Evolutionary conservation across 2,113 vertebrate species (phyloP).

Genomic region (Meleagris gallopavo): DNA sequence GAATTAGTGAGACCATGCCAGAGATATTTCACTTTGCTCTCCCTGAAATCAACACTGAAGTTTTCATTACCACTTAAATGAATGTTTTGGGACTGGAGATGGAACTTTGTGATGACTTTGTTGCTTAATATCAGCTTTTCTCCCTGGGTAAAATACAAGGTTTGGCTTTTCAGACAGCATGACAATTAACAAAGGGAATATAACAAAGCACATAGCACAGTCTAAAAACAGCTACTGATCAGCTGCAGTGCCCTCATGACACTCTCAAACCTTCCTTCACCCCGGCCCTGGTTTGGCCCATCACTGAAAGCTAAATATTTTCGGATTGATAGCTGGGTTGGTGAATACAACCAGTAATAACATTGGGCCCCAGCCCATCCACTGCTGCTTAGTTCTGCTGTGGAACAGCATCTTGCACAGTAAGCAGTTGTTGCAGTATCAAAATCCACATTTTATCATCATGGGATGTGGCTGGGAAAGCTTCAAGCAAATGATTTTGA

Average conservation of each 20-base stretch:
- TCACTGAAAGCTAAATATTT: conserved; percentile 4
- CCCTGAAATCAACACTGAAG: background rate
- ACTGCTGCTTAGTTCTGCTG: background rate
- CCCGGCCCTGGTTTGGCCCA: conserved; percentile 36
- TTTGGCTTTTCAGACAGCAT: background rate
- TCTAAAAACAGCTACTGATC: conserved; percentile 50
- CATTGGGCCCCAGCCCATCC: conserved; percentile 1
- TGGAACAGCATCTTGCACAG: conserved; percentile 15
- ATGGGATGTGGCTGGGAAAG: background rate
- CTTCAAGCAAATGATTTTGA: background rate
- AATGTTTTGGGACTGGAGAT: background rate
- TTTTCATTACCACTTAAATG: background rate
- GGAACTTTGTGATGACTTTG: conserved; percentile 13
- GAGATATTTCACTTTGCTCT: conserved; percentile 1
- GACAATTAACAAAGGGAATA: conserved; percentile 4
- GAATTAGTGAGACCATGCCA: background rate
- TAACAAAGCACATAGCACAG: background rate
- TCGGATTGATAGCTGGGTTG: conserved; percentile 24
- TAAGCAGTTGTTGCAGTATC: background rate
- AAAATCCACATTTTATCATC: conserved; percentile 17
- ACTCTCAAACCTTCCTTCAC: conserved; percentile 17
- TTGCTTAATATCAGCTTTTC: conserved; percentile 5
- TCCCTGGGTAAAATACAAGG: background rate
- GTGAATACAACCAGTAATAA: conserved; percentile 19
- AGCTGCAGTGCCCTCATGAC: conserved; percentile 29